Percentiles rank a stretch among this genome's conserved stretches.
phyloP scores from a whole-genome alignment of 2,797 vertebrate genomes.

The Orientallactaga sibirica region DNA sequence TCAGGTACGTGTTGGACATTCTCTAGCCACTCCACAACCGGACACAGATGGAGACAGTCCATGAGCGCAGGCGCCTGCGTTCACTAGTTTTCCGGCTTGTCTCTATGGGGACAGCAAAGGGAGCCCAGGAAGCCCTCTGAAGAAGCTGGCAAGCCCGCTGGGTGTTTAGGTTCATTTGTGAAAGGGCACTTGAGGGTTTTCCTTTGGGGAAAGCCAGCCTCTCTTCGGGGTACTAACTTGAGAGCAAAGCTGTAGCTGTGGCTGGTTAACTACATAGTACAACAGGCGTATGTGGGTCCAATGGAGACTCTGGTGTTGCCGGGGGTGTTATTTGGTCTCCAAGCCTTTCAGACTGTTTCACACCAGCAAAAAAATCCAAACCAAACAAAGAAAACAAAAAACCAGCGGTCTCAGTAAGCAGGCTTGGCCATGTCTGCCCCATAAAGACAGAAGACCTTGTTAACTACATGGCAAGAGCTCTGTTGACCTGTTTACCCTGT shows the following conservation, averaged over 20 bases:
- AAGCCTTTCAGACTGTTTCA: not conserved
- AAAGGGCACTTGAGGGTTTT: not conserved
- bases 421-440: not conserved
- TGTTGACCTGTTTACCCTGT: not conserved
- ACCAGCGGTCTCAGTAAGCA: not conserved
- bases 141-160: not conserved
- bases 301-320: too few relatives aligned
- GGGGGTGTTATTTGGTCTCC: too few relatives aligned
- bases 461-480: conserved; percentile 1
- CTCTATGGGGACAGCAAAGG: not conserved
- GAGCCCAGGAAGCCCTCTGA: not conserved
- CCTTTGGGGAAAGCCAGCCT: not conserved
- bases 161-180: not conserved
- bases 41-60: not conserved
- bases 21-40: not conserved
- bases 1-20: not conserved
- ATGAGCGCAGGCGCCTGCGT: not conserved
- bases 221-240: not conserved
- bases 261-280: too few relatives aligned
- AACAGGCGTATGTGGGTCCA: too few relatives aligned
- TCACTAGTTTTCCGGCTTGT: not conserved
- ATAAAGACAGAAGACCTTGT: not conserved
- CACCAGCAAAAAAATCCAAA: not conserved
- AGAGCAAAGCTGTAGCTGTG: not conserved
- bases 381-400: not conserved